Evolutionary conservation across 2,888 invertebrate genomes (phyloP).

Genomic region (Crocallis elinguaria): DNA sequence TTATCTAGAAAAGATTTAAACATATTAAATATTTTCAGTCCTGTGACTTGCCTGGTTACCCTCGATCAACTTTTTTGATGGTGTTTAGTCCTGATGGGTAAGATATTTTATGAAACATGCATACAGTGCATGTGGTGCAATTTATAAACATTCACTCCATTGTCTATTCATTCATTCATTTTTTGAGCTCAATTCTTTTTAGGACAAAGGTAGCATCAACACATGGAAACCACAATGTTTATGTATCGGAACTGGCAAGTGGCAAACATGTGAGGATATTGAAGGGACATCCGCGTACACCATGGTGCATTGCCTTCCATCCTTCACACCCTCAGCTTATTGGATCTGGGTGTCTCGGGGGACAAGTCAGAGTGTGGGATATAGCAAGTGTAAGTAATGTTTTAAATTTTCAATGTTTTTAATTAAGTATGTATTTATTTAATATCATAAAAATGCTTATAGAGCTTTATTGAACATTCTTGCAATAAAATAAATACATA

Average conservation of each 20-base stretch:
- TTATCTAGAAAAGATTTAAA: background rate
- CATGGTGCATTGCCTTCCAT: conserved; percentile 96
- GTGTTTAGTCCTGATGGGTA: conserved; percentile 95
- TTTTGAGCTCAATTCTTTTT: conserved; percentile 26
- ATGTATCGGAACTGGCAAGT: conserved; percentile 91
- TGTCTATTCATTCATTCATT: background rate
- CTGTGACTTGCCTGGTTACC: conserved; percentile 89
- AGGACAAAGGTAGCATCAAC: conserved; percentile 93
- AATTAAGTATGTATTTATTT: background rate
- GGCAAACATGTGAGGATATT: conserved; percentile 91
- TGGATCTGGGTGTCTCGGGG: conserved; percentile 94
- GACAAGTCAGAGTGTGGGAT: conserved; percentile 96
- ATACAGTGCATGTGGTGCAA: too few relatives aligned
- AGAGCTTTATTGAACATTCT: too few relatives aligned
- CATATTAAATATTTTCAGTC: conserved; percentile 71
- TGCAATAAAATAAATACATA: too few relatives aligned
- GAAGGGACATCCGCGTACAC: conserved; percentile 93
- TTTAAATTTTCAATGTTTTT: background rate
- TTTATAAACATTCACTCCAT: too few relatives aligned
- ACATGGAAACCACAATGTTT: conserved; percentile 95
- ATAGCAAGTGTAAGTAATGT: conserved; percentile 70
- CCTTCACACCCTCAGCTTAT: conserved; percentile 92
- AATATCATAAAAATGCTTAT: background rate
- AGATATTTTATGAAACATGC: conserved; percentile 48
- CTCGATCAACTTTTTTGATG: conserved; percentile 93